These are phyloP conservation scores for Megaceryle maxima DNA, from an alignment of 2,113 vertebrate genomes.

Conservation along the genomic window DNA sequence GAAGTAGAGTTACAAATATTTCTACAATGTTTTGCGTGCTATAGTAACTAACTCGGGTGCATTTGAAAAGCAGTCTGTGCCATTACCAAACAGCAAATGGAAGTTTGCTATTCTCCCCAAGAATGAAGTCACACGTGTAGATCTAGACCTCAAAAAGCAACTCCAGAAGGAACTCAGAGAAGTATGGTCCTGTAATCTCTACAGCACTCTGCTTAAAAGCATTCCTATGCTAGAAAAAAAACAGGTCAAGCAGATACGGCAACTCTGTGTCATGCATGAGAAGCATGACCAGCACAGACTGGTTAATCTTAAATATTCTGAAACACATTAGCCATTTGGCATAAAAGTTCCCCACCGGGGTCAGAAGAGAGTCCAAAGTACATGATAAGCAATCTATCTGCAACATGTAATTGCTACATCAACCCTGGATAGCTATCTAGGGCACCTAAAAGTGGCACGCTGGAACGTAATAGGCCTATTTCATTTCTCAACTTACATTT, in stretches of 20 bases:
- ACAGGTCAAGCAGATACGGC: neutral
- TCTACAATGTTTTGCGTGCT: neutral
- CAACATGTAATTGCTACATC: neutral
- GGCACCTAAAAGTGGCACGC: neutral
- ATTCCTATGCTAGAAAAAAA: neutral
- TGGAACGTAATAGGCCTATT: neutral
- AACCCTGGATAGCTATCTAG: neutral
- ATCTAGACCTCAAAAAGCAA: neutral
- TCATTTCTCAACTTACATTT: neutral
- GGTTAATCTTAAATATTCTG: neutral
- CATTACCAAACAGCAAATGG: neutral
- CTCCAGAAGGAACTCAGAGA: neutral
- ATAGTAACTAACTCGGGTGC: neutral
- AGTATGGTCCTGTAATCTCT: neutral
- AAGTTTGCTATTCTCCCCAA: neutral
- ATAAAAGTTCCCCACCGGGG: neutral
- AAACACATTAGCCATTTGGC: neutral
- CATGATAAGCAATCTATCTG: neutral
- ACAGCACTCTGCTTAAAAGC: conserved; percentile 14
- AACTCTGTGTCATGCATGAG: neutral
- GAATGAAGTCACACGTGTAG: neutral
- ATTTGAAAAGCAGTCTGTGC: neutral
- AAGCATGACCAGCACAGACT: neutral
- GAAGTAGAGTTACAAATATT: neutral
- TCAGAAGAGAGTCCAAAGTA: neutral